phyloP scores from a whole-genome alignment of 35 echinoderm and acorn worm genomes.

The Holothuria glaberrima region DNA sequence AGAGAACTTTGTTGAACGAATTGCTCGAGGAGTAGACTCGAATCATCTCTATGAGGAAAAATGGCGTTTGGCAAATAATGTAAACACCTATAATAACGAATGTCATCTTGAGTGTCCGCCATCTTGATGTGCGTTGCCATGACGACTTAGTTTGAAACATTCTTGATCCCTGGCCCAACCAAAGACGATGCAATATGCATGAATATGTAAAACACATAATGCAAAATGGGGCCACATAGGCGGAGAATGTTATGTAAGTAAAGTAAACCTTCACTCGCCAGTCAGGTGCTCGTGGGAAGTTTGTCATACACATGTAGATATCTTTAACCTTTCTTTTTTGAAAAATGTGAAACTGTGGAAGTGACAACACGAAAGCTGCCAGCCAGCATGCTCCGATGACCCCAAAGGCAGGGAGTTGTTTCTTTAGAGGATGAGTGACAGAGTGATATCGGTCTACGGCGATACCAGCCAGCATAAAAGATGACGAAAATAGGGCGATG shows the following conservation, averaged over 20 bases:
- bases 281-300: slow-evolving; percentile 29
- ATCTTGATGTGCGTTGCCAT: slow-evolving; percentile 78
- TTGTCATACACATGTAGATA: slow-evolving; percentile 55
- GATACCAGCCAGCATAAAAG: slow-evolving; percentile 87
- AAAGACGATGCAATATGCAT: slow-evolving; percentile 73
- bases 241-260: slow-evolving; percentile 63
- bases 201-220: slow-evolving; percentile 79
- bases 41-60: slow-evolving; percentile 78
- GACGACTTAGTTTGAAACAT: slow-evolving; percentile 80
- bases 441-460: slow-evolving; percentile 84
- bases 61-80: slow-evolving; percentile 84
- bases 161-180: slow-evolving; percentile 60
- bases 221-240: slow-evolving; percentile 74
- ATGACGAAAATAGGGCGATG: slow-evolving; percentile 77
- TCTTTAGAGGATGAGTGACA: slow-evolving; percentile 78
- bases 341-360: slow-evolving; percentile 84
- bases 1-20: slow-evolving; percentile 61
- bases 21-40: not conserved
- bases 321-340: slow-evolving; percentile 20
- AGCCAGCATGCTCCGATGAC: slow-evolving; percentile 73
- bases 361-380: slow-evolving; percentile 67
- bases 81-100: slow-evolving; percentile 90
- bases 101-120: slow-evolving; percentile 94
- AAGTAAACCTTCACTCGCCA: slow-evolving; percentile 72
- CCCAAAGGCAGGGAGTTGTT: slow-evolving; percentile 56